Evolutionary conservation across 1,140 invertebrate genomes (phyloP).

Genomic region (Metopolophium dirhodum): DNA sequence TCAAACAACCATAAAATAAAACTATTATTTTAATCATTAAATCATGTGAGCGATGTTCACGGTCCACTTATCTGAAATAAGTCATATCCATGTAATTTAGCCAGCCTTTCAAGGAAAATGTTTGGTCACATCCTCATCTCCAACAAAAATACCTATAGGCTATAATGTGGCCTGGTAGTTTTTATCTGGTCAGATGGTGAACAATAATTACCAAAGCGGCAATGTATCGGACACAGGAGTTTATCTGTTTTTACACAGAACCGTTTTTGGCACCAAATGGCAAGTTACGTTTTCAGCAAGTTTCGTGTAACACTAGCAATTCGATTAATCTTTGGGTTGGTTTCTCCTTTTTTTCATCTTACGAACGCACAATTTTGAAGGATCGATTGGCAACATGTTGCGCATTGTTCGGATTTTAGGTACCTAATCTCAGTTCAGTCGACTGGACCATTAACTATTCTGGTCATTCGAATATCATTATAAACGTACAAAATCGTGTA

Average conservation of each 20-base stretch:
- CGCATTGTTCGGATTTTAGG: background rate
- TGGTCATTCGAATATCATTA: background rate
- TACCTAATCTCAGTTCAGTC: constrained; percentile 5
- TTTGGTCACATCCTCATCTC: background rate
- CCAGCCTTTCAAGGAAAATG: background rate
- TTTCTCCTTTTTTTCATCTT: background rate
- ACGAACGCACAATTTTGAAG: background rate
- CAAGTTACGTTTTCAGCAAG: constrained; percentile 11
- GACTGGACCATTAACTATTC: constrained; percentile 19
- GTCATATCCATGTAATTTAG: background rate
- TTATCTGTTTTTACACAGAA: background rate
- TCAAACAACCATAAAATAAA: too few relatives aligned
- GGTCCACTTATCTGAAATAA: background rate
- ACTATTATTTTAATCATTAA: background rate
- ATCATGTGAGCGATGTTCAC: background rate
- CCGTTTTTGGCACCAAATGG: constrained; percentile 6
- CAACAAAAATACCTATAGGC: background rate
- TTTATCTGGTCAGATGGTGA: background rate
- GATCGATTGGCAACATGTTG: constrained; percentile 37
- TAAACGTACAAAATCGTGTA: background rate
- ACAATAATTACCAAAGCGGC: background rate
- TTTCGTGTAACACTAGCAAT: background rate
- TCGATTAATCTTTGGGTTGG: constrained; percentile 37
- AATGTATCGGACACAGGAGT: background rate
- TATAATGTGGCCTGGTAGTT: background rate